Evolutionary conservation across 53 echinoderm and acorn worm genomes (phyloP), one percentile per base, ranked within the genome.

Genomic region (Echinarachnius parma): DNA sequence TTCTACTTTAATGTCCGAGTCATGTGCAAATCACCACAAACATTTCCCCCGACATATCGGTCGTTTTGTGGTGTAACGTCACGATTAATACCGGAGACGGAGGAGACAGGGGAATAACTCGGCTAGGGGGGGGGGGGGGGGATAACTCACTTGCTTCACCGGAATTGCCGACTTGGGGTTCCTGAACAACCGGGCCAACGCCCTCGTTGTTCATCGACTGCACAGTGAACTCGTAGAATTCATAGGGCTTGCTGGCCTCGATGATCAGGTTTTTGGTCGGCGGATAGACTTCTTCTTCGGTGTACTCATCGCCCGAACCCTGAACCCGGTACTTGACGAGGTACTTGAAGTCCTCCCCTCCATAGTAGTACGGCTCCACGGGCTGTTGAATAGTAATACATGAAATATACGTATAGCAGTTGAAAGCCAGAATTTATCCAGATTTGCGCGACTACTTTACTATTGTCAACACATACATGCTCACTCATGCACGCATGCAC

Each of bases 221-320:
- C 57, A 72, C 74, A 22, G 57, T 34, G 74, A 72, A 44, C n/a
- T 72, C 57, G 37, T 25, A 72, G 26, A 22, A 55, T 20, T 72
- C 74, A 37, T 72, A 72, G 9, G 74, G 56, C 36, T 57, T 72
- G 37, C 74, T 72, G 28, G 74, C 74, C 36, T 72, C 11, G 16
- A 72, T 57, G 5, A 72, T 56, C 25, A 49, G 50, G 18, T 33
- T n/a, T n/a, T n/a, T 50, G 53, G 48, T 50, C 46, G 24, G 13
- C 9, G 65, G 65, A 26, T 65, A 10, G 1, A 65, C 65, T 15
- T 23, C 25, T 2, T 25, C 46, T 13, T 1, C 21, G 21, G 28
- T 15, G 2, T 28, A 65, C 18, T 28, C 28, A 18, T 46, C 65
- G 15, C 4, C 52, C 20, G 18, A 25, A 1, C 22, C 25, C 0